Percentiles rank a stretch among this genome's conserved stretches.
These are phyloP conservation scores for Wasmannia auropunctata DNA, from an alignment of 1,140 invertebrate genomes.

Conservation along the genomic window DNA sequence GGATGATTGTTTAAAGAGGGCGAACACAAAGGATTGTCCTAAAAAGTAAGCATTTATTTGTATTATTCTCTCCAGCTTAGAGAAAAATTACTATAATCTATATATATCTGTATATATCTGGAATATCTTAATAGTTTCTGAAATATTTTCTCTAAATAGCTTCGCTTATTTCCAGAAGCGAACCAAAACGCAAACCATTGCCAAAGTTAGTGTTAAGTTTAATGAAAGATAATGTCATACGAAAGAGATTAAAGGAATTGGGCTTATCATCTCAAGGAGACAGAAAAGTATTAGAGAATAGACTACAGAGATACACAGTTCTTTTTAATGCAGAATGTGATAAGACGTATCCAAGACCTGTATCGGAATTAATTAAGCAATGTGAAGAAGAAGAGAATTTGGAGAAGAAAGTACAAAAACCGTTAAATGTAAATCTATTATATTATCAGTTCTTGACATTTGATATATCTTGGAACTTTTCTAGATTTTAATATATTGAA, in stretches of 20 bases:
- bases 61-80: conserved; percentile 21
- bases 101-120: background rate
- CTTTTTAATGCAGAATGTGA: conserved; percentile 86
- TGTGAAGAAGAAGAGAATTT: conserved; percentile 84
- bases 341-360: conserved; percentile 80
- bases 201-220: conserved; percentile 86
- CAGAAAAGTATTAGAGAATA: conserved; percentile 82
- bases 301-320: conserved; percentile 83
- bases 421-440: conserved; percentile 55
- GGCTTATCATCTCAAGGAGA: conserved; percentile 85
- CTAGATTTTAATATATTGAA: conserved; percentile 31
- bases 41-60: conserved; percentile 61
- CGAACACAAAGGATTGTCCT: conserved; percentile 57
- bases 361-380: conserved; percentile 82
- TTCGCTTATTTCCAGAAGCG: conserved; percentile 46
- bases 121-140: background rate
- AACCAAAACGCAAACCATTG: conserved; percentile 81
- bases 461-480: background rate
- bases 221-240: conserved; percentile 86
- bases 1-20: conserved; percentile 85
- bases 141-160: background rate
- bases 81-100: conserved; percentile 11
- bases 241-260: conserved; percentile 85
- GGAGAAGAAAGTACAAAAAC: conserved; percentile 77
- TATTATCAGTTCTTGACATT: background rate